phyloP scores from a whole-genome alignment of 30 jellyfish, hydroid and myxozoan species.

The Pseudorhiza aurosa region DNA sequence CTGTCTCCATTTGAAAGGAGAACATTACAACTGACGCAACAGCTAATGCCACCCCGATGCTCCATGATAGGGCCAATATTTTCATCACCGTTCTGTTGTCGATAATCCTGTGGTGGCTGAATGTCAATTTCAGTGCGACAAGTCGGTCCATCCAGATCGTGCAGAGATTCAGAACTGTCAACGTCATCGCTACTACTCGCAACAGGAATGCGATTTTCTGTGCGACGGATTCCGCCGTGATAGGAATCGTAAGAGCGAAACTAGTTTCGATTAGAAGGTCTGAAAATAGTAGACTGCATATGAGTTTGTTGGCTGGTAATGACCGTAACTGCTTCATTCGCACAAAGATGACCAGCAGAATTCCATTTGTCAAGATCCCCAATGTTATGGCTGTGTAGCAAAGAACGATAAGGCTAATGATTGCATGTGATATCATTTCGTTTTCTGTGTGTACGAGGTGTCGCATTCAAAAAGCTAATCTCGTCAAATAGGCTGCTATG shows the following conservation, averaged over 20 bases:
- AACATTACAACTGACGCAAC: conserved; percentile 16
- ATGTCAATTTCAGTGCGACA: conserved; percentile 18
- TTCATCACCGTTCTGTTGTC: conserved; percentile 8
- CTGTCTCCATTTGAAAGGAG: neutral
- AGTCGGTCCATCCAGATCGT: conserved; percentile 59
- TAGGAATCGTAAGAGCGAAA: conserved; percentile 6
- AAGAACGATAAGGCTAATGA: neutral
- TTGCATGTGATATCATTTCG: neutral
- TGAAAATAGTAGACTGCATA: conserved; percentile 48
- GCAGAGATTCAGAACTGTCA: conserved; percentile 46
- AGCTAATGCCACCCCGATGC: conserved; percentile 1
- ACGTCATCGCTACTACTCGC: conserved; percentile 33
- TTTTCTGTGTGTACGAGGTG: too few species aligned
- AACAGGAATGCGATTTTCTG: conserved; percentile 6
- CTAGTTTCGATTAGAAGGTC: conserved; percentile 45
- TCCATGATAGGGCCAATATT: conserved; percentile 21
- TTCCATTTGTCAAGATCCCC: conserved; percentile 24
- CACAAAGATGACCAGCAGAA: conserved; percentile 15
- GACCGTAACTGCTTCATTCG: conserved; percentile 26
- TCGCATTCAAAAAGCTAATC: too few species aligned
- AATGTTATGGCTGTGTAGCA: conserved; percentile 1
- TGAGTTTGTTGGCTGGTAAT: conserved; percentile 39
- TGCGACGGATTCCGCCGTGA: conserved; percentile 7
- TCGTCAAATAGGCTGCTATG: too few species aligned
- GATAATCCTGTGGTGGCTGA: conserved; percentile 25